Evolutionary conservation across 2,797 vertebrate genomes (phyloP).

Genomic region (Liparis tanakae): DNA sequence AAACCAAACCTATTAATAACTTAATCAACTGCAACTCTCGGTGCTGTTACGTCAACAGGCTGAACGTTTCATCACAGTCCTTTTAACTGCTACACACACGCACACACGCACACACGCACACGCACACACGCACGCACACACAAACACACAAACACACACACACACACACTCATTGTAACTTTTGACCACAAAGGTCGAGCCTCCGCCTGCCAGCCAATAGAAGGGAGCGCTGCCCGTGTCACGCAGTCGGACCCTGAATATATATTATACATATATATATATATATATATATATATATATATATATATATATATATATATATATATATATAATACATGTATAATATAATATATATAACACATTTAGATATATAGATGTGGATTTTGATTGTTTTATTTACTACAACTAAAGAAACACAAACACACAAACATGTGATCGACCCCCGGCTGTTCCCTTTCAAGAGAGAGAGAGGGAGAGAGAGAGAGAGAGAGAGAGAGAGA

Average conservation of each 20-base stretch:
- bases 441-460: not conserved
- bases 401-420: no score
- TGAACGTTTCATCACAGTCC: not conserved
- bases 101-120: not conserved
- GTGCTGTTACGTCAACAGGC: not conserved
- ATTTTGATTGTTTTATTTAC: no score
- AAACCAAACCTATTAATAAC: not conserved
- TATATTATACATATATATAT: no score
- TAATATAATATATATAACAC: no score
- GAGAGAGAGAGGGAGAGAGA: not conserved
- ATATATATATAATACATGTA: no score
- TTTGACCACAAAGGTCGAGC: constrained; percentile 35
- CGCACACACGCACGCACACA: not conserved
- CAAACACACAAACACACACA: not conserved
- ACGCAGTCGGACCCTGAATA: constrained; percentile 27
- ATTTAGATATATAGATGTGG: no score
- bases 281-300: no score
- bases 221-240: constrained; percentile 20
- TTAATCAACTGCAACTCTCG: not conserved
- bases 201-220: constrained; percentile 54
- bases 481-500: not conserved
- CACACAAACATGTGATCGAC: not conserved
- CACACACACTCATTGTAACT: constrained; percentile 9
- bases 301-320: no score
- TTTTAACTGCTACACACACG: not conserved